Evolutionary conservation across 2,113 vertebrate genomes (phyloP).

Genomic region (Onychostoma macrolepis): DNA sequence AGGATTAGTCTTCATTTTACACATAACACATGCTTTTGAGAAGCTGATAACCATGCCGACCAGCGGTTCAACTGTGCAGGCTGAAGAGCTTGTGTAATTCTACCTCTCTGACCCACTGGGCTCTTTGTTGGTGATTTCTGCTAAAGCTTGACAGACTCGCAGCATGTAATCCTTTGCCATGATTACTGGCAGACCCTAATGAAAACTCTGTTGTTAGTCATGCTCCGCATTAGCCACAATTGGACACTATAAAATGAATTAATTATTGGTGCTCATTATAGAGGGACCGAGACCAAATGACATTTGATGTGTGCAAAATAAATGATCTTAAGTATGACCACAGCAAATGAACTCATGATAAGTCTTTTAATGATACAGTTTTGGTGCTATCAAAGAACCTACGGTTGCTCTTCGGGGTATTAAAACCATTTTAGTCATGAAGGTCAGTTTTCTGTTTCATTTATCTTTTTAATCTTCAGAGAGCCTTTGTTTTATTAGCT

Average conservation of each 20-base stretch:
- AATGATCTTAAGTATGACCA: neutral
- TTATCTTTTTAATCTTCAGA: neutral
- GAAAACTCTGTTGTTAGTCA: slow-evolving; percentile 35
- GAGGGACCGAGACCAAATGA: neutral
- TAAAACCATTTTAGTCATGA: neutral
- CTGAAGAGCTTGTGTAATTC: slow-evolving; percentile 29
- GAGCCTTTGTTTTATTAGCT: neutral
- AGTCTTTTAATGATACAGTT: slow-evolving; percentile 16
- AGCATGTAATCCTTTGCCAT: slow-evolving; percentile 36
- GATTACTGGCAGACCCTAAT: slow-evolving; percentile 27
- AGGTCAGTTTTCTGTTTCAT: slow-evolving; percentile 1
- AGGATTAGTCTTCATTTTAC: slow-evolving; percentile 37
- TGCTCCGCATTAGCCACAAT: slow-evolving; percentile 14
- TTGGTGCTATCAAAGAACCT: neutral
- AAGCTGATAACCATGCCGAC: slow-evolving; percentile 20
- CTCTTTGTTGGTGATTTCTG: slow-evolving; percentile 19
- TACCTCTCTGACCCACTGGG: slow-evolving; percentile 44
- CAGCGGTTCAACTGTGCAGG: neutral
- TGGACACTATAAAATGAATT: slow-evolving; percentile 11
- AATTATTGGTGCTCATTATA: slow-evolving; percentile 7
- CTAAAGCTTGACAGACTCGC: slow-evolving; percentile 16
- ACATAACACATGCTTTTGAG: slow-evolving; percentile 22
- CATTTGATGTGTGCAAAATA: slow-evolving; percentile 31
- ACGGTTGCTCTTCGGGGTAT: neutral
- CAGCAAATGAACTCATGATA: neutral